phyloP scores from a whole-genome alignment of 2,888 invertebrate genomes.

The Pandemis heparana region DNA sequence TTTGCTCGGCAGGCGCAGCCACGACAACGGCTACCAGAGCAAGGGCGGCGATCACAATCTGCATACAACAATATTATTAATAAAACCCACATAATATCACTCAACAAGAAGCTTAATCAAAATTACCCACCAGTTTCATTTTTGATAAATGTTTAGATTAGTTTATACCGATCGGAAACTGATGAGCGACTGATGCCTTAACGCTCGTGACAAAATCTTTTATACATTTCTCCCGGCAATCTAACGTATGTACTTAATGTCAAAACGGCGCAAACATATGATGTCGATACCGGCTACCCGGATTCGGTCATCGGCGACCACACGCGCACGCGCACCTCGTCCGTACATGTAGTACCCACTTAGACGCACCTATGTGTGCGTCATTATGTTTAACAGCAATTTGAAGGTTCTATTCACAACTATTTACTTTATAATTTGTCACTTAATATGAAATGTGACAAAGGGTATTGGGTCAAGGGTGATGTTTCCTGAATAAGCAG shows the following conservation, averaged over 20 bases:
- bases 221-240: constrained; percentile 75
- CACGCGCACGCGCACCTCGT: constrained; percentile 43
- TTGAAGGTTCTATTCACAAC: constrained; percentile 62
- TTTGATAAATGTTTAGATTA: constrained; percentile 57
- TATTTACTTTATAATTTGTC: constrained; percentile 67
- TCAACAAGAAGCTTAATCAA: neutral
- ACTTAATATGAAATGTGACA: constrained; percentile 57
- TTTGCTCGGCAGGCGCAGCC: constrained; percentile 57
- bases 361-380: constrained; percentile 51
- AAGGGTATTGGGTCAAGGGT: constrained; percentile 46
- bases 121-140: constrained; percentile 74
- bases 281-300: constrained; percentile 68
- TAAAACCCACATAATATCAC: constrained; percentile 13
- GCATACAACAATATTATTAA: constrained; percentile 37
- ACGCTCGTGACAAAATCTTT: constrained; percentile 68
- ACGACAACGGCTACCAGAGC: constrained; percentile 67
- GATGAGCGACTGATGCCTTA: constrained; percentile 75
- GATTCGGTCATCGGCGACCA: constrained; percentile 70
- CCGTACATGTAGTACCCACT: constrained; percentile 47
- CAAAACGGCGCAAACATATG: constrained; percentile 67
- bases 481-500: constrained; percentile 25
- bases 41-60: constrained; percentile 64
- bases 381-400: constrained; percentile 52
- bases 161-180: constrained; percentile 64
- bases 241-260: constrained; percentile 65